A percentile compares a stretch with the other conserved stretches of the same genome.
These are phyloP conservation scores for Cyclargus thomasi DNA, from an alignment of 1,140 invertebrate species.

Conservation along the genomic window DNA sequence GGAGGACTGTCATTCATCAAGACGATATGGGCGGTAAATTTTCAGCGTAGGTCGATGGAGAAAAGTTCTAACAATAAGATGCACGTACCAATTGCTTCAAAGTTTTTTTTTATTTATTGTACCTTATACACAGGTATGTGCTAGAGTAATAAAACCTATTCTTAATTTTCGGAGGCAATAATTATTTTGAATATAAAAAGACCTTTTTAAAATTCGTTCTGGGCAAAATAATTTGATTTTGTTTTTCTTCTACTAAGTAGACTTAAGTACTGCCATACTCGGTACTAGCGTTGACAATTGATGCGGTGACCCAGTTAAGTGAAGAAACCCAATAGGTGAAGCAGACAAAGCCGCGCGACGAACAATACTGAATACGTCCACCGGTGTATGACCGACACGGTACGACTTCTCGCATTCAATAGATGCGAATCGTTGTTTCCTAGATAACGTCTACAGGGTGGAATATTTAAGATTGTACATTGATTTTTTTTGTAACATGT, in stretches of 20 bases:
- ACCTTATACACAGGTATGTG: no score
- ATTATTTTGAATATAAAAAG: no score
- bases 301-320: slow-evolving; percentile 39
- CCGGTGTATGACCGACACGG: slow-evolving; percentile 45
- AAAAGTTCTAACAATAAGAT: no score
- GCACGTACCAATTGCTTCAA: no score
- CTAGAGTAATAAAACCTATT: no score
- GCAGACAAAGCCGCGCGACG: slow-evolving; percentile 27
- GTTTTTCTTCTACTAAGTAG: neutral
- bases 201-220: neutral
- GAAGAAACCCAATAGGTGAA: slow-evolving; percentile 37
- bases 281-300: slow-evolving; percentile 17
- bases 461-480: neutral
- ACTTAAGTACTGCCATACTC: no score
- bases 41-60: no score
- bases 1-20: no score
- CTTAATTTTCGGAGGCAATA: no score
- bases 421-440: slow-evolving; percentile 36
- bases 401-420: slow-evolving; percentile 38
- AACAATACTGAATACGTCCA: slow-evolving; percentile 32
- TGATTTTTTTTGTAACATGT: neutral
- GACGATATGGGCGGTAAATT: no score
- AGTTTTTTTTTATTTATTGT: no score
- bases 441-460: slow-evolving; percentile 32
- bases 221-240: neutral